Base-by-base conservation (phyloP, 2,888 invertebrate genomes). In the Scaptomyza reducta region DNA sequence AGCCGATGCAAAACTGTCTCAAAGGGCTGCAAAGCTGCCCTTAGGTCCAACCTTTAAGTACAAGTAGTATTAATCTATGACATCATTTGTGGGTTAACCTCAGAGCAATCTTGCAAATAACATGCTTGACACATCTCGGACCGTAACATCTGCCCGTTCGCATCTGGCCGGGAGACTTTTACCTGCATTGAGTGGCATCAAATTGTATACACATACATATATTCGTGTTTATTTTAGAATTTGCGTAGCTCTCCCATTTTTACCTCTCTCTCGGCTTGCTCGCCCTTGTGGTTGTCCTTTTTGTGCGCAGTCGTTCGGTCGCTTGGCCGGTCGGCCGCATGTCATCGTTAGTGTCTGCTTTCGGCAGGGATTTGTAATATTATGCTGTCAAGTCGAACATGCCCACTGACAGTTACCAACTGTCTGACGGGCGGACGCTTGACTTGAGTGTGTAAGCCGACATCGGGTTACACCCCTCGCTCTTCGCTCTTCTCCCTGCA, bases 281-380 rank as follows among this genome's bases (percentile, higher is more conserved):
- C 56, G 22, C 50, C 40, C 31, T 56, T 79, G 87, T 55, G 84
- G 81, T 77, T 83, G 87, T 87, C 81, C 84, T 81, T 86, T 83
- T 83, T 54, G 54, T 33, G 49, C 54, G 66, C 62, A 55, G 22
- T 11, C 65, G 55, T 13, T 38, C 29, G 35, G 13, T 44, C 42
- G 53, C 18, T 11, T 40, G 6, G 7, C 47, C 50, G 50, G 38
- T 57, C 70, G 61, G 72, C 79, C 77, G 73, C 77, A 74, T 83
- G 85, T 85, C 84, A 79, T 85, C 85, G 85, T 83, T 86, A 79
- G 84, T 87, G 87, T 83, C 81, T 83, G 87, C 85, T 87, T 88
- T 85, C 87, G 79, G 88, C 87, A 88, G 88, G 88, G 88, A 88
- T 88, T 88, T 88, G 87, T 84, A 88, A 89, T 89, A 89, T 89